Percentiles rank a stretch among this genome's conserved stretches.
phyloP scores from a whole-genome alignment of 2,888 invertebrate species.

The Melikaiella ostensackeni region DNA sequence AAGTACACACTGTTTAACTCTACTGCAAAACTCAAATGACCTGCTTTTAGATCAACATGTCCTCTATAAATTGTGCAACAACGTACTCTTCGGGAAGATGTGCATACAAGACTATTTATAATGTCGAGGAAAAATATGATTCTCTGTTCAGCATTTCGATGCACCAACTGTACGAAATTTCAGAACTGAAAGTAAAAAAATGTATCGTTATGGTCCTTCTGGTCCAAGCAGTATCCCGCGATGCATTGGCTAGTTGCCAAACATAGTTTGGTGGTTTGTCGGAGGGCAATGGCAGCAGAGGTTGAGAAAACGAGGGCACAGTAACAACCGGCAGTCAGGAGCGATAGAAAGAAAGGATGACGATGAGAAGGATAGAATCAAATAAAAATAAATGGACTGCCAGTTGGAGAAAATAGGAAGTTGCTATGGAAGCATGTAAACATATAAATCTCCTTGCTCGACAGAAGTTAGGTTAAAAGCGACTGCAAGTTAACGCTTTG shows the following conservation, averaged over 20 bases:
- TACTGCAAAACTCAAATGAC: too few species aligned
- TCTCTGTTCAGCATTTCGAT: background rate
- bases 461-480: constrained; percentile 57
- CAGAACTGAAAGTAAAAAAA: constrained; percentile 56
- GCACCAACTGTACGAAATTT: background rate
- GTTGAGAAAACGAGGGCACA: constrained; percentile 42
- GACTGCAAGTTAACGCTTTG: constrained; percentile 65
- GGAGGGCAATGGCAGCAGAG: constrained; percentile 49
- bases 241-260: constrained; percentile 69
- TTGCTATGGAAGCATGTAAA: constrained; percentile 74
- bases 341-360: constrained; percentile 52
- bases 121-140: background rate
- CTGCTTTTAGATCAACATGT: background rate
- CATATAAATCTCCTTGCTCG: constrained; percentile 72
- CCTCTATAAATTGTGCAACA: background rate
- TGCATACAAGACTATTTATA: background rate
- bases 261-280: constrained; percentile 63
- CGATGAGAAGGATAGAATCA: constrained; percentile 55
- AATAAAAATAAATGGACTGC: constrained; percentile 67
- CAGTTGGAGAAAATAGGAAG: constrained; percentile 68
- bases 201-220: constrained; percentile 66
- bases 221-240: constrained; percentile 70
- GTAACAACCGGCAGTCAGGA: constrained; percentile 44
- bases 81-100: background rate
- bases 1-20: too few species aligned